Percentiles rank a stretch among this genome's conserved stretches.
These are phyloP conservation scores for Yponomeuta sedellus DNA, from an alignment of 2,888 invertebrate species.

Conservation along the genomic window DNA sequence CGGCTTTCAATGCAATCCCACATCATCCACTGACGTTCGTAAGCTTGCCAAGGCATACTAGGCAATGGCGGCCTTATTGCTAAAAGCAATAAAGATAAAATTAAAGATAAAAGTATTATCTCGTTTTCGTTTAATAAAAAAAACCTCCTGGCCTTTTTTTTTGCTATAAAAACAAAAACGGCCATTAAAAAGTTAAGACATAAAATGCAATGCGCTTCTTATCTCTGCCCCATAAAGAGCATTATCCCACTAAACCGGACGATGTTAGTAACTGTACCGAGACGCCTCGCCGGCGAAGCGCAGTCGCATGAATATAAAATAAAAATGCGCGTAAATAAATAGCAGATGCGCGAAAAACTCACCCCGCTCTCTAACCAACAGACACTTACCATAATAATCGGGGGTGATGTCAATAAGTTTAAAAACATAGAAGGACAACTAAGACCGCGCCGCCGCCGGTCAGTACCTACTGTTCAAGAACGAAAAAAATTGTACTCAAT, in stretches of 20 bases:
- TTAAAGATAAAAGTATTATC: no score
- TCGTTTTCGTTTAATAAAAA: background rate
- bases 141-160: background rate
- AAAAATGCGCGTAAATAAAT: constrained; percentile 72
- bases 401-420: constrained; percentile 29
- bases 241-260: background rate
- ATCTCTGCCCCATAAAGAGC: constrained; percentile 1
- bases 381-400: constrained; percentile 75
- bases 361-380: constrained; percentile 62
- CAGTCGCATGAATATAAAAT: constrained; percentile 71
- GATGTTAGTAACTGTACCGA: constrained; percentile 60
- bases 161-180: background rate
- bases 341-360: constrained; percentile 76
- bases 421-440: background rate
- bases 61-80: no score
- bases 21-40: no score
- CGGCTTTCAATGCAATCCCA: no score
- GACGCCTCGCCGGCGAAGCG: constrained; percentile 52
- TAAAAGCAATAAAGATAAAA: no score
- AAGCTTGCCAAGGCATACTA: no score
- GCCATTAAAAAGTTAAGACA: background rate
- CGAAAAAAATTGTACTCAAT: background rate
- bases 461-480: no score
- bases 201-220: background rate
- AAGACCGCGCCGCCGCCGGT: background rate